These are phyloP conservation scores for Perizoma flavofasciatum DNA, from an alignment of 2,888 invertebrate species.

Conservation along the genomic window DNA sequence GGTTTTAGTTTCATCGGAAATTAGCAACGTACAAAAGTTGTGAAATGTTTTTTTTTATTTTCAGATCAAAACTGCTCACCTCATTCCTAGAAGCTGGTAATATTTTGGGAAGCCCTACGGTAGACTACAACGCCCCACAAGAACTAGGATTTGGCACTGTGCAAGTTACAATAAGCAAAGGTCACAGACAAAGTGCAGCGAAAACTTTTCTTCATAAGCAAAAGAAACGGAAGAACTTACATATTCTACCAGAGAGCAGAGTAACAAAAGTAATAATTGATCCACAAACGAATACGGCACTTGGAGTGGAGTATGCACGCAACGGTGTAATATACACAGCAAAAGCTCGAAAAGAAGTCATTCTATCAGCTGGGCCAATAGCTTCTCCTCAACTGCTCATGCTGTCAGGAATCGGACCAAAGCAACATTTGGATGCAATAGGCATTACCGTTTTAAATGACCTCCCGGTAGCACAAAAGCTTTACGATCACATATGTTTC, in stretches of 20 bases:
- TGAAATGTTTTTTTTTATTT: conserved; percentile 34
- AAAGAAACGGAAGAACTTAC: conserved; percentile 85
- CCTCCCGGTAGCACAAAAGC: conserved; percentile 86
- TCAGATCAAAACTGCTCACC: conserved; percentile 65
- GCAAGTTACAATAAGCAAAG: conserved; percentile 84
- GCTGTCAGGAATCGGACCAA: conserved; percentile 89
- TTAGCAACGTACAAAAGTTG: neutral
- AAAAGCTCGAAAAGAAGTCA: conserved; percentile 89
- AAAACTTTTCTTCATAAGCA: conserved; percentile 86
- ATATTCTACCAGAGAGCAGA: conserved; percentile 85
- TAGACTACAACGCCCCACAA: conserved; percentile 87
- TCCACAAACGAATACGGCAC: conserved; percentile 83
- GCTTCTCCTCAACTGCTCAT: conserved; percentile 95
- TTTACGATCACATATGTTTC: conserved; percentile 86
- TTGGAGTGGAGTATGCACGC: conserved; percentile 87
- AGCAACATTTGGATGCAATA: conserved; percentile 76
- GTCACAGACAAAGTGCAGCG: conserved; percentile 86
- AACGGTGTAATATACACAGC: conserved; percentile 75
- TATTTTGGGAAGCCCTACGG: conserved; percentile 86
- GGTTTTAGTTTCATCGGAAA: neutral
- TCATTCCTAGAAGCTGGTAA: conserved; percentile 86
- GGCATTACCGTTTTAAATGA: conserved; percentile 85
- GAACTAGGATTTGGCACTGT: conserved; percentile 87
- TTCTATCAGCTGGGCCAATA: conserved; percentile 93
- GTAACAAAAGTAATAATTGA: conserved; percentile 88